Base-by-base conservation (phyloP, 2,113 vertebrate genomes). In the Choloepus hoffmanni region DNA sequence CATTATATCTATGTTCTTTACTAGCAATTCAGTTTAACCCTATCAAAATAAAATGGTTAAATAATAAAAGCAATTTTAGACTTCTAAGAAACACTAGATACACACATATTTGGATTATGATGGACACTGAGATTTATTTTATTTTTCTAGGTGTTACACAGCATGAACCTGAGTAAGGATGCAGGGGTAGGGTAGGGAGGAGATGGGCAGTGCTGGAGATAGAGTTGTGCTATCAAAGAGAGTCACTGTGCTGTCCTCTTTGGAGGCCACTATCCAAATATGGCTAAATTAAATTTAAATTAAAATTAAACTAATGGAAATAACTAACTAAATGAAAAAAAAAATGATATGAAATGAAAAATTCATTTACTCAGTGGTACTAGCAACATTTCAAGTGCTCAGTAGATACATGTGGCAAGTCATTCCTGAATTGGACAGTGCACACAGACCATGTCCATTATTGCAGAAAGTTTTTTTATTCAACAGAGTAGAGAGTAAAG, bases 51-150 rank as follows among this genome's bases (percentile, higher is more conserved):
- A 95, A 85, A 58, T 26, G 43, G 19, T 10, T 5, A 14, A 48
- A 50, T n/a, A 65, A 67, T 43, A 50, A 92, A 85, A 85, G 48
- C 36, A 96, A 92, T 76, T 55, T 92, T 92, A 79, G 24, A 45
- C 18, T 74, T 78, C 40, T 23, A 85, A 78, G 73, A 77, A 83
- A n/a, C n/a, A 90, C 55, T 60, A 70, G 7, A 40, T 58, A 36
- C 0, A 50, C 48, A 82, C 4, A 1, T 26, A 58, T 83, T 73
- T 48, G 23, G 30, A 45, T 3, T 43, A 24, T 28, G 62, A 90
- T 2, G 30, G 30, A 82, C 92, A 68, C 7, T 13, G 26, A 94
- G 82, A 23, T 73, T 85, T 12, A 40, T 95, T 77, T 82, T 24
- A 18, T 36, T 77, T 90, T 85, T 90, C 53, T 86, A 73, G 14